Percentiles rank a stretch among this genome's conserved stretches.
phyloP scores from a whole-genome alignment of 2,797 vertebrate genomes.

The Argentina silus region DNA sequence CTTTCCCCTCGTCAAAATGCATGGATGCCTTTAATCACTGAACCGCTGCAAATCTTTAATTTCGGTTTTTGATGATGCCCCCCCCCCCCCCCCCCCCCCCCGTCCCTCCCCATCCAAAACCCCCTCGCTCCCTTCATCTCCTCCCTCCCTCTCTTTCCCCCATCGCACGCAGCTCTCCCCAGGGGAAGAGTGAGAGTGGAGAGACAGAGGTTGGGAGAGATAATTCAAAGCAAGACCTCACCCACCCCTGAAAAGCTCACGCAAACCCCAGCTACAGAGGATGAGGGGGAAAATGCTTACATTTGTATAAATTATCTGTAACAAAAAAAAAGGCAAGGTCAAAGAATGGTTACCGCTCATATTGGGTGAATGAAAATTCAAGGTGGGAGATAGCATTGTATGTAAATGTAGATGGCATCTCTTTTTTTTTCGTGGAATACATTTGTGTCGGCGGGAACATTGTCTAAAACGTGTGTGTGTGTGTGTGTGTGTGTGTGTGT shows the following conservation, averaged over 20 bases:
- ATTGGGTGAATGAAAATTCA: slow-evolving; percentile 49
- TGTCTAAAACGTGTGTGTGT: too few species aligned
- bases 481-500: too few species aligned
- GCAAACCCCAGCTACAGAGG: slow-evolving; percentile 55
- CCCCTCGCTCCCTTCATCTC: slow-evolving; percentile 15
- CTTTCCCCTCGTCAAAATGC: slow-evolving; percentile 59
- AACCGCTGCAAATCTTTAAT: slow-evolving; percentile 73
- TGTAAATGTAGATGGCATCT: slow-evolving; percentile 62
- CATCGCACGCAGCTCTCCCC: slow-evolving; percentile 16
- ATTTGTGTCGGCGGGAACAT: slow-evolving; percentile 42
- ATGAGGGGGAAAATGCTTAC: slow-evolving; percentile 64
- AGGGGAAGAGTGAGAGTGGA: slow-evolving; percentile 21
- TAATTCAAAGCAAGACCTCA: slow-evolving; percentile 54
- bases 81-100: slow-evolving; percentile 3
- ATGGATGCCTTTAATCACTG: slow-evolving; percentile 64
- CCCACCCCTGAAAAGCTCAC: slow-evolving; percentile 49
- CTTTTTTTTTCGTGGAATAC: slow-evolving; percentile 21
- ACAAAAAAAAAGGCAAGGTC: slow-evolving; percentile 66
- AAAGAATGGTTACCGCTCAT: slow-evolving; percentile 54
- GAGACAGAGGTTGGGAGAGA: slow-evolving; percentile 33
- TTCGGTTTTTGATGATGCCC: slow-evolving; percentile 58
- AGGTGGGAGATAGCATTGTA: slow-evolving; percentile 35
- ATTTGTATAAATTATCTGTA: slow-evolving; percentile 77
- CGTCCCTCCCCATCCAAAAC: not conserved
- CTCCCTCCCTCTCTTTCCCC: slow-evolving; percentile 23